Base-by-base conservation (phyloP, 2,888 invertebrate genomes). In the Aphodius granarius region DNA sequence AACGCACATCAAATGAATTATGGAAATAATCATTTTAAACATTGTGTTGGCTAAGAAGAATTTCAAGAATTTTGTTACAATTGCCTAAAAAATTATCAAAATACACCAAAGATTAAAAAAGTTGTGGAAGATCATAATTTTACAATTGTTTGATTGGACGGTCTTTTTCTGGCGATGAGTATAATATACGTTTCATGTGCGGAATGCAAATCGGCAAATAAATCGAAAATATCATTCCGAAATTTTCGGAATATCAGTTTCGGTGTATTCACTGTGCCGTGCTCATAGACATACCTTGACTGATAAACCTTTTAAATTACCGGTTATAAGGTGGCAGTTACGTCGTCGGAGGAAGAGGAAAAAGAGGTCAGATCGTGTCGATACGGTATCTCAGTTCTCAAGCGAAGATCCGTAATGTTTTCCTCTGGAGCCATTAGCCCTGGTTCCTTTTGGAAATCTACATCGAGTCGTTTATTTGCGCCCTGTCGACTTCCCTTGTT, bases 401-500 rank as follows among this genome's bases (percentile, higher is more conserved):
- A 43, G 13, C 43, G 43, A 43, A 43, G 43, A 43, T 43, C 43
- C 43, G 43, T 43, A 43, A 43, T 43, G 43, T 43, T 43, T 43
- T 43, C 43, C 43, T 13, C 43, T 13, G 43, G 43, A 43, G 43
- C 43, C 43, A 43, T 43, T 43, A 43, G 43, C 43, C 43, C 43
- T 43, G 43, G 43, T 9, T 43, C 43, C 13, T 43, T 43, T 43
- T 43, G n/a, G 43, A 43, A 43, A 43, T 43, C 43, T 43, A 43
- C 43, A 43, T 43, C 79, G 79, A 82, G 81, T 82, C 82, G 81
- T 83, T 83, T 83, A 83, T 83, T 83, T 83, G 81, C 82, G 76
- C 81, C 82, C 81, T 79, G 81, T 81, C 80, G 80, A 79, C 81
- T 79, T 81, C 83, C 81, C 82, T 82, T 83, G 83, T 83, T 83